Base-by-base conservation (phyloP, 2,113 vertebrate genomes). In the Phalacrocorax brasilianus region DNA sequence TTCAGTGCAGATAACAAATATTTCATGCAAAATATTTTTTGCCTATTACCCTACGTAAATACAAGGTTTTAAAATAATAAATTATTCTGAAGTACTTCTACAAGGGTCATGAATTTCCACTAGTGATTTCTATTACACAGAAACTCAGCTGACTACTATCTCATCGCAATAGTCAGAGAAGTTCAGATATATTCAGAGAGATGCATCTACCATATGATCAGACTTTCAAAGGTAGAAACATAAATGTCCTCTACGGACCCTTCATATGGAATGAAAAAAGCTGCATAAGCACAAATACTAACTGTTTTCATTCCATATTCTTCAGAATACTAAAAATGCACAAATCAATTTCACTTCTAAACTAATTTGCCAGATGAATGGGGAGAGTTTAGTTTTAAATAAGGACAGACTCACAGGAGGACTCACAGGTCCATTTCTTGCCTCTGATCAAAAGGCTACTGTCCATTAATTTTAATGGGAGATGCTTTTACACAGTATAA, bases 1-100 rank as follows among this genome's bases (percentile, higher is more conserved):
- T 91, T 58, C 94, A 91, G 50, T 89, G 73, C 55, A 38, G 42
- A 52, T 71, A 89, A 92, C 89, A 84, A 92, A 91, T 86, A 80
- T 61, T 92, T 91, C 15, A 62, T 62, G 76, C 30, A 66, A 94
- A 93, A 81, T 67, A 73, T 88, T 87, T 87, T 87, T 77, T 40
- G 75, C 59, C 50, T 89, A 62, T 77, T 95, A 89, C 40, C 12
- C 27, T 59, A 65, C 0, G 0, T 40, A 91, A 86, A 95, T 53
- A 66, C 16, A 71, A 89, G 66, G 42, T 50, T 71, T 93, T 28
- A 71, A 81, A 85, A 71, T 20, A 87, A 81, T 78, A 72, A 84
- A 85, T 71, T 20, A 44, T 52, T 85, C 62, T 63, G 20, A 89
- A 86, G 18, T 78, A 87, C 52, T 84, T 87, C 70, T 78, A 38